phyloP scores from a whole-genome alignment of 2,888 invertebrate species.

The Ophion costatus region DNA sequence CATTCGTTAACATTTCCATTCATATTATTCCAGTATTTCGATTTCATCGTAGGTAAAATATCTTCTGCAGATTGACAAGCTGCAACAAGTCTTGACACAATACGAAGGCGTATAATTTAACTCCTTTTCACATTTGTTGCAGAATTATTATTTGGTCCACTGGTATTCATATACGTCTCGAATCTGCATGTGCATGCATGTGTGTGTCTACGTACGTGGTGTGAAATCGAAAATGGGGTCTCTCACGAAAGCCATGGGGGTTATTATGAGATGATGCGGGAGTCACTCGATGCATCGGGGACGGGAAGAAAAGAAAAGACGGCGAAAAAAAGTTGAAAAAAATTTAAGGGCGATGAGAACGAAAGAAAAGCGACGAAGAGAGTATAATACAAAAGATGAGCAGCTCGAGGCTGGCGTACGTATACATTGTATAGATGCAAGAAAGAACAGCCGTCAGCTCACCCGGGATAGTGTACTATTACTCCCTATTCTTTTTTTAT shows the following conservation, averaged over 20 bases:
- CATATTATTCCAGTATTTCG: too few species aligned
- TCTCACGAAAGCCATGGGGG: constrained; percentile 21
- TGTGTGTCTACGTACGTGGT: background rate
- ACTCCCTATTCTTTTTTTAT: constrained; percentile 55
- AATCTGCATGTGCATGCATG: background rate
- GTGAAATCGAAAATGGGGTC: constrained; percentile 32
- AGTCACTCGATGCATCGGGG: constrained; percentile 16
- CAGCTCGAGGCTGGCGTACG: constrained; percentile 39
- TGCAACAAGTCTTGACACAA: too few species aligned
- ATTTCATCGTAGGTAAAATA: too few species aligned
- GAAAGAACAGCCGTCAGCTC: constrained; percentile 55
- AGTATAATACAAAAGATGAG: constrained; percentile 65
- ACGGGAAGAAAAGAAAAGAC: background rate
- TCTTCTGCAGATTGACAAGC: too few species aligned
- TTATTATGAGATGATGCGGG: constrained; percentile 31
- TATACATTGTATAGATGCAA: constrained; percentile 37
- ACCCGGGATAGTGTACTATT: constrained; percentile 54
- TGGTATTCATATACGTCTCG: background rate
- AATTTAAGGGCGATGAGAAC: constrained; percentile 45
- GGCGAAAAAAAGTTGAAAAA: constrained; percentile 5
- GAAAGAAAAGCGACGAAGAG: constrained; percentile 55
- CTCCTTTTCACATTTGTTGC: background rate
- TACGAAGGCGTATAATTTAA: background rate
- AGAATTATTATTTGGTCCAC: background rate
- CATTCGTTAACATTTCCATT: too few species aligned